Evolutionary conservation across 2,113 vertebrate genomes (phyloP).

Genomic region (Phainopepla nitens): DNA sequence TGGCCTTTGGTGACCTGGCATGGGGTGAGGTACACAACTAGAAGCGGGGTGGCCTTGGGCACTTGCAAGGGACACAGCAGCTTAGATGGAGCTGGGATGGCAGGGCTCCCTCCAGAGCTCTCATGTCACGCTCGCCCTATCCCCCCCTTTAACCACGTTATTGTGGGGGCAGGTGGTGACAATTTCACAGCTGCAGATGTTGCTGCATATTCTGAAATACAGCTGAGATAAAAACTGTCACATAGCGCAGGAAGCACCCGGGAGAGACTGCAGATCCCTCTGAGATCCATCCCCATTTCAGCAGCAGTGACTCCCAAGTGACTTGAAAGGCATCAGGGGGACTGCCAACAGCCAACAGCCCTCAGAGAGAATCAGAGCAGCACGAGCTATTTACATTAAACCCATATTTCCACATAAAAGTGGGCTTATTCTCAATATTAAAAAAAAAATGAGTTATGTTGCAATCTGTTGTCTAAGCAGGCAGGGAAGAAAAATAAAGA

Average conservation of each 20-base stretch:
- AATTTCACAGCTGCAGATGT: neutral
- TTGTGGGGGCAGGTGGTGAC: neutral
- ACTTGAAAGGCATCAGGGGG: neutral
- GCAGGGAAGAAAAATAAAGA: neutral
- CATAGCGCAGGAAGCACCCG: fast-evolving
- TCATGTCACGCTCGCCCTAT: fast-evolving
- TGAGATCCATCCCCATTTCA: neutral
- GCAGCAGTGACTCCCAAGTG: neutral
- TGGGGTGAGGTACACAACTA: neutral
- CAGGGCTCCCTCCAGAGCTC: neutral
- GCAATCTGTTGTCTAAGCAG: neutral
- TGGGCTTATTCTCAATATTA: neutral
- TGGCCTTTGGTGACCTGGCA: fast-evolving
- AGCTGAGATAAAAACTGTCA: neutral
- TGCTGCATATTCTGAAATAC: neutral
- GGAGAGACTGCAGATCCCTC: neutral
- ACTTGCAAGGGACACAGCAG: neutral
- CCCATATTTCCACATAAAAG: neutral
- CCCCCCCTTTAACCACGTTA: neutral
- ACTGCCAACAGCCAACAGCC: neutral
- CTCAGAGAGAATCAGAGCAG: neutral
- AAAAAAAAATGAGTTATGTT: neutral
- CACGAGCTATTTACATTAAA: neutral
- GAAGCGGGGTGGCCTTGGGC: neutral
- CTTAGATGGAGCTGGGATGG: neutral